These are phyloP conservation scores for Nephrotoma flavescens DNA, from an alignment of 2,888 invertebrate species.

Conservation along the genomic window DNA sequence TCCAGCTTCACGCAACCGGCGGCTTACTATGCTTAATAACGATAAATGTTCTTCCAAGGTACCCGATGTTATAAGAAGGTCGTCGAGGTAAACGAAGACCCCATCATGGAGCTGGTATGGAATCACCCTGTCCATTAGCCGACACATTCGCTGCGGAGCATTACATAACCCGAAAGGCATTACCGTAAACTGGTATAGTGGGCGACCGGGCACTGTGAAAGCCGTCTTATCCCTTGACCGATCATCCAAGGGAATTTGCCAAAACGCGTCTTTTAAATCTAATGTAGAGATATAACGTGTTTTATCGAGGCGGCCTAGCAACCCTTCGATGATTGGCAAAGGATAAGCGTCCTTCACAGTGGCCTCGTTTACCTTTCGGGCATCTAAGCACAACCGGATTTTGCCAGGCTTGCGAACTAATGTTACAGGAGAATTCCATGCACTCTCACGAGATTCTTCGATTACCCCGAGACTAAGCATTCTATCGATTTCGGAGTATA, in stretches of 20 bases:
- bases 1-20: not conserved
- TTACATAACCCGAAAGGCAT: not conserved
- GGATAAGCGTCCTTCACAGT: constrained; percentile 13
- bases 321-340: constrained; percentile 11
- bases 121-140: not conserved
- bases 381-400: too few species aligned
- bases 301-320: constrained; percentile 16
- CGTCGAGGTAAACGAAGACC: not conserved
- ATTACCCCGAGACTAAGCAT: not conserved
- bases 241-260: constrained; percentile 10
- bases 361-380: constrained; percentile 14
- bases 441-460: not conserved
- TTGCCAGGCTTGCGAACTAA: too few species aligned
- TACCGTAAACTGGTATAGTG: not conserved
- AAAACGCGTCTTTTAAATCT: constrained; percentile 15
- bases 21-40: not conserved
- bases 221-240: constrained; percentile 15
- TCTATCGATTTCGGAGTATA: constrained; percentile 17
- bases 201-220: constrained; percentile 10
- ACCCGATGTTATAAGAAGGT: not conserved
- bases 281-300: constrained; percentile 17
- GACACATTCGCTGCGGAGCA: not conserved
- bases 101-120: not conserved
- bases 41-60: not conserved
- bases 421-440: too few species aligned